Conservation (phyloP, 1,140 invertebrate species). For the Drusus annulatus region DNA sequence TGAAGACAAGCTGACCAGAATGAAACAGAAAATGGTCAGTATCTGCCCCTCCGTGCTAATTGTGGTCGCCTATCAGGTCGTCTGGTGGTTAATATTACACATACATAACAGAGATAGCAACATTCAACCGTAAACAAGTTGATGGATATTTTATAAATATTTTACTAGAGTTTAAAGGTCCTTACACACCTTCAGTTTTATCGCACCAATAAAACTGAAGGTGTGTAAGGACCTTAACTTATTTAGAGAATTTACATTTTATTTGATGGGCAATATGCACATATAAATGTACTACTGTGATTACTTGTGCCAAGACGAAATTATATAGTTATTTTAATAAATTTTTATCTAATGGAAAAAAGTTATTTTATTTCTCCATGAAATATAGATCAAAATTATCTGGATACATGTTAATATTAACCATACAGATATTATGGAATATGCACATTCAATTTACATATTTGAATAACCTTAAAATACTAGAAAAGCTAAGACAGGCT, state of each 20-base stretch:
- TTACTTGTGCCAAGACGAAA: conserved; percentile 8
- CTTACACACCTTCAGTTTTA: too few relatives aligned
- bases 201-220: too few relatives aligned
- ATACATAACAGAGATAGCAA: conserved; percentile 13
- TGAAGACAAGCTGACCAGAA: conserved; percentile 77
- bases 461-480: too few relatives aligned
- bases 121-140: conserved; percentile 9
- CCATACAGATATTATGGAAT: background rate
- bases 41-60: conserved; percentile 48
- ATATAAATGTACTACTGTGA: background rate
- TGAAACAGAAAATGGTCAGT: conserved; percentile 81
- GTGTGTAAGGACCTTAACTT: too few relatives aligned
- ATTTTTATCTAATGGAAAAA: background rate
- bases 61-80: conserved; percentile 47
- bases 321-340: conserved; percentile 19
- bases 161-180: background rate
- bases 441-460: too few relatives aligned
- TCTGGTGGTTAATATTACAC: conserved; percentile 46
- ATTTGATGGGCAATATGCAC: too few relatives aligned
- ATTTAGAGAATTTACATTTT: too few relatives aligned
- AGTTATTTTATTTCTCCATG: conserved; percentile 20
- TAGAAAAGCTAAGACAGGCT: too few relatives aligned
- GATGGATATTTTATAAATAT: background rate
- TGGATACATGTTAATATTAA: conserved; percentile 19
- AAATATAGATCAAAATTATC: too few relatives aligned